Evolutionary conservation across 2,797 vertebrate genomes (phyloP).

Genomic region (Notoglanidium macrostoma): DNA sequence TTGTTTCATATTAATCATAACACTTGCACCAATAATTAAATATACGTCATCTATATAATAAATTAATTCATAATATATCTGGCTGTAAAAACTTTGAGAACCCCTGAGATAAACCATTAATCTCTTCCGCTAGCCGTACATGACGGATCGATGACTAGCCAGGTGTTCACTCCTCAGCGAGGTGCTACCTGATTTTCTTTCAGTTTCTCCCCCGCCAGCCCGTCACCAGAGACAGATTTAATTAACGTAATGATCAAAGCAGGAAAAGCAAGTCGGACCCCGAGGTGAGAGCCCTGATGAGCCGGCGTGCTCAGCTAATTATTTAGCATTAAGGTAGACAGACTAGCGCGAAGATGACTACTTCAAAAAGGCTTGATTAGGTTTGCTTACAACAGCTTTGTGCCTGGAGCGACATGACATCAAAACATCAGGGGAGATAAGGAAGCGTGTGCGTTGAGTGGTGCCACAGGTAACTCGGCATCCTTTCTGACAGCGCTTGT

Average conservation of each 20-base stretch:
- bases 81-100: background rate
- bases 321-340: slow-evolving; percentile 85
- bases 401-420: slow-evolving; percentile 73
- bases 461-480: slow-evolving; percentile 78
- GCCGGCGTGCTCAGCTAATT: slow-evolving; percentile 73
- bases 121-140: slow-evolving; percentile 54
- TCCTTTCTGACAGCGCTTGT: slow-evolving; percentile 74
- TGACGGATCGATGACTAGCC: slow-evolving; percentile 70
- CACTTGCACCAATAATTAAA: background rate
- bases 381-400: slow-evolving; percentile 73
- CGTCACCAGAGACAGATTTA: slow-evolving; percentile 80
- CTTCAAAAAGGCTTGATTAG: slow-evolving; percentile 82
- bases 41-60: background rate
- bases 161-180: slow-evolving; percentile 70
- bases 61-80: background rate
- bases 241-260: slow-evolving; percentile 84
- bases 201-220: slow-evolving; percentile 63
- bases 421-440: slow-evolving; percentile 82
- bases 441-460: slow-evolving; percentile 68
- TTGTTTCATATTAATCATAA: background rate
- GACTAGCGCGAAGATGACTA: slow-evolving; percentile 77
- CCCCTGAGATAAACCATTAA: background rate
- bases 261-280: slow-evolving; percentile 75
- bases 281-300: slow-evolving; percentile 73
- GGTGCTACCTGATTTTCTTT: slow-evolving; percentile 77